Base-by-base conservation (phyloP, 2,888 invertebrate species). In the Dynastes maya region DNA sequence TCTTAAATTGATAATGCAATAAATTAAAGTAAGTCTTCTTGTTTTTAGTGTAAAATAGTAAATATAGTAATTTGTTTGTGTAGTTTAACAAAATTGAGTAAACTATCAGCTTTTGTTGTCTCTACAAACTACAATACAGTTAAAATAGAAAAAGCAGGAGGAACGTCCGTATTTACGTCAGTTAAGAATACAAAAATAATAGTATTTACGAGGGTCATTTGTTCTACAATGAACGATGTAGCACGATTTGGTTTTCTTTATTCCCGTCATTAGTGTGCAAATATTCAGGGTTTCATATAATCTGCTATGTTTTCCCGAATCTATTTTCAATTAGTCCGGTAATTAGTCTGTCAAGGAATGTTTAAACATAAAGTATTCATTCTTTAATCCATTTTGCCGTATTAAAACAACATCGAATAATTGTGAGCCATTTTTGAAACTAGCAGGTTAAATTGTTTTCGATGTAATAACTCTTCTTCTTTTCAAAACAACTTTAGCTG, bases 101-200 rank as follows among this genome's bases (percentile, higher is more conserved):
- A 45, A 45, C 1, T 45, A 45, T 2, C 11, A 45, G 9, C 11
- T 11, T 8, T 11, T 45, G 9, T 9, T 45, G 45, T 45, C 45
- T 8, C 1, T 11, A 45, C 8, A 45, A 45, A 45, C 45, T 8
- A 45, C 5, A 58, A 58, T 58, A 22, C 3, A 45, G 22, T 49
- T 45, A 67, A 27, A 49, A 16, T 9, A 29, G 27, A 32, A 32
- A 63, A 8, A 11, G 5, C 8, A 29, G 32, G 0, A 32, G n/a
- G 11, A 29, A 63, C 29, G 32, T 63, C 8, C 63, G 63, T 63
- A 63, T 63, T 63, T 32, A 32, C 63, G 63, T 63, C 63, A 63
- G 2, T 63, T 13, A 63, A 13, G 32, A 32, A 29, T 63, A 32
- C 32, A 8, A 5, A 63, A 63, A 63, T 63, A 63, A 63, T 63